Conservation (phyloP, 2,113 vertebrate genomes). For the Ophthalmolycus amberensis region DNA sequence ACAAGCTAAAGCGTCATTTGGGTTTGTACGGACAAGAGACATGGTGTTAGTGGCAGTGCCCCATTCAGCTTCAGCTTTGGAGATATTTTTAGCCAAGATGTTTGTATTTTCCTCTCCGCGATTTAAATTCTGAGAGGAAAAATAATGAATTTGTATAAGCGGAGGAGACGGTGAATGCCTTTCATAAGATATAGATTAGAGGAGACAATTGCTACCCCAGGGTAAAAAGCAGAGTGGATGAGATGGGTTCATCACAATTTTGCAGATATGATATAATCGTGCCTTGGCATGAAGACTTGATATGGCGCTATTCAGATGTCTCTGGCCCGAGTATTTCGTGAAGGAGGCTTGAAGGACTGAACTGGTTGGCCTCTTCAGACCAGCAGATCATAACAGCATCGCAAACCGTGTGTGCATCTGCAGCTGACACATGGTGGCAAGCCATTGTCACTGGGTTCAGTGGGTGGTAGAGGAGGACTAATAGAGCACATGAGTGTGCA, state of each 20-base stretch:
- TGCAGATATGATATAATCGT: conserved; percentile 40
- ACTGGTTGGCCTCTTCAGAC: conserved; percentile 14
- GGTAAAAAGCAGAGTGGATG: not conserved
- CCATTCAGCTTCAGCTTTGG: not conserved
- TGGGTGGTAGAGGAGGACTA: conserved; percentile 28
- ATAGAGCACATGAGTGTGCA: conserved; percentile 33
- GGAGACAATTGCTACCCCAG: conserved; percentile 6
- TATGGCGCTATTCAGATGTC: conserved; percentile 47
- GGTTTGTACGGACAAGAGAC: not conserved
- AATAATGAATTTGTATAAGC: not conserved
- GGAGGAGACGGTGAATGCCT: not conserved
- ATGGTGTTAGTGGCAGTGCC: not conserved
- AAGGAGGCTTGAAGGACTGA: conserved; percentile 31
- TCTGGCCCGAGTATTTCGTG: conserved; percentile 23
- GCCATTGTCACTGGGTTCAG: conserved; percentile 15
- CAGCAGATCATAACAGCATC: conserved; percentile 19
- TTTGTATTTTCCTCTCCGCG: not conserved
- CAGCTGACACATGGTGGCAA: conserved; percentile 56
- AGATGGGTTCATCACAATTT: conserved; percentile 19
- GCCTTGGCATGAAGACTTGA: conserved; percentile 26
- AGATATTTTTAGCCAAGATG: not conserved
- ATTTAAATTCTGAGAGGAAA: not conserved
- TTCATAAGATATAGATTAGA: conserved; percentile 13
- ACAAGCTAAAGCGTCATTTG: conserved; percentile 4
- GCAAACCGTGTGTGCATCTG: conserved; percentile 40